Percentiles rank a stretch among this genome's conserved stretches.
phyloP scores from a whole-genome alignment of 2,888 invertebrate species.

The Drosophila incognita region DNA sequence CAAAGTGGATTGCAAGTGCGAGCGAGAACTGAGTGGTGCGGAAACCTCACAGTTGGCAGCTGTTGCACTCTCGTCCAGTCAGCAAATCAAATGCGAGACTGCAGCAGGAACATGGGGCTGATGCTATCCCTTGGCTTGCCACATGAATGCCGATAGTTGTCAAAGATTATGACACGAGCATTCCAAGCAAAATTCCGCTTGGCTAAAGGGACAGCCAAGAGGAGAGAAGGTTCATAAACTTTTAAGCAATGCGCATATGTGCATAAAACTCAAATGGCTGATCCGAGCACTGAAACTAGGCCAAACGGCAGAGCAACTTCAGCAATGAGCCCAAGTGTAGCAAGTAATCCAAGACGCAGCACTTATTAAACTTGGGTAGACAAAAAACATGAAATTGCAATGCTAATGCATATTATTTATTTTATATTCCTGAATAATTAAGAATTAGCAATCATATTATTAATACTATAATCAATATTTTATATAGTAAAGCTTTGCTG shows the following conservation, averaged over 20 bases:
- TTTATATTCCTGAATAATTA: neutral
- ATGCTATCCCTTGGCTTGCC: constrained; percentile 36
- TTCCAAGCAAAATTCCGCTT: constrained; percentile 34
- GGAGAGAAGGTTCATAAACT: constrained; percentile 54
- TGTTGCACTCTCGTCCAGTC: constrained; percentile 56
- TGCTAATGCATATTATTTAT: neutral
- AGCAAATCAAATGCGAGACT: constrained; percentile 70
- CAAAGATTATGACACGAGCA: constrained; percentile 78
- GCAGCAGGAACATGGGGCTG: constrained; percentile 13
- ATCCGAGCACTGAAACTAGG: constrained; percentile 35
- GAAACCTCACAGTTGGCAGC: constrained; percentile 48
- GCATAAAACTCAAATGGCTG: constrained; percentile 69
- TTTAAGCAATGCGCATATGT: constrained; percentile 76
- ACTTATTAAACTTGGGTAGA: constrained; percentile 13
- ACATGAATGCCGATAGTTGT: constrained; percentile 77
- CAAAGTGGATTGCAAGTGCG: constrained; percentile 22
- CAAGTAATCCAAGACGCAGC: constrained; percentile 4
- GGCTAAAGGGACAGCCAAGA: constrained; percentile 13
- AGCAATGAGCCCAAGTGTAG: constrained; percentile 28
- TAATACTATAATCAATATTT: neutral
- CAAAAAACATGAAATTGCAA: neutral
- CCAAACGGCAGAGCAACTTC: constrained; percentile 42
- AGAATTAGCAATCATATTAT: neutral
- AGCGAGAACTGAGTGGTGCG: constrained; percentile 6
- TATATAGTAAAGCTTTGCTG: too few relatives aligned